Conservation (phyloP, 1,140 invertebrate species). For the Tachypleus tridentatus region DNA sequence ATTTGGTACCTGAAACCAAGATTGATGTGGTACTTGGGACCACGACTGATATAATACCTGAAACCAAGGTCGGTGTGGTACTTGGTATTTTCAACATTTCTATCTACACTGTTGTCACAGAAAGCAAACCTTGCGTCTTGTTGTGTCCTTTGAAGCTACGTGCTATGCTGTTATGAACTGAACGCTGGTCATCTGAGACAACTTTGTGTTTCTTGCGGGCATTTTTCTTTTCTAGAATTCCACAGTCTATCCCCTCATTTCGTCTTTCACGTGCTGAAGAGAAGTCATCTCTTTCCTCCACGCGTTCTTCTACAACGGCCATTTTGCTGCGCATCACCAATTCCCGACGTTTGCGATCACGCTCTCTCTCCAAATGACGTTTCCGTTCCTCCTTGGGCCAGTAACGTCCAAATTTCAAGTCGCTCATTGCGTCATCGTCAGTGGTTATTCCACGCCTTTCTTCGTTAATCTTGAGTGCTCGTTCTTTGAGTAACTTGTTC, state of each 20-base stretch:
- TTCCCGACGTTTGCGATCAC: constrained; percentile 41
- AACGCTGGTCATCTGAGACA: constrained; percentile 40
- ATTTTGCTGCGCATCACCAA: neutral
- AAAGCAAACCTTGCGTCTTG: constrained; percentile 3
- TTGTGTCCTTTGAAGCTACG: constrained; percentile 31
- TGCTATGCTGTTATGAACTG: constrained; percentile 39
- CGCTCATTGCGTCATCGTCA: constrained; percentile 67
- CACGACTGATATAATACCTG: too few relatives aligned
- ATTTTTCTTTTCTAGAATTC: constrained; percentile 40
- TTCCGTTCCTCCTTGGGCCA: constrained; percentile 70
- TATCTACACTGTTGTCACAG: constrained; percentile 6
- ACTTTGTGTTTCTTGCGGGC: constrained; percentile 36
- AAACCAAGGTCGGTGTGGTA: too few relatives aligned
- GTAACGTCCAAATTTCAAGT: constrained; percentile 65
- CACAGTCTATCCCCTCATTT: constrained; percentile 30
- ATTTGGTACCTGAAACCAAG: too few relatives aligned
- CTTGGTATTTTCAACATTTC: too few relatives aligned
- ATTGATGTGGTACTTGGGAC: too few relatives aligned
- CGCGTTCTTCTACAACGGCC: neutral
- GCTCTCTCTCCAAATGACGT: constrained; percentile 53
- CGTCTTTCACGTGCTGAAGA: constrained; percentile 2
- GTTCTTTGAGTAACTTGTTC: constrained; percentile 52
- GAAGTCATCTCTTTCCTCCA: constrained; percentile 4
- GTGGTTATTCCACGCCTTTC: constrained; percentile 60
- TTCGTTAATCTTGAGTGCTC: constrained; percentile 52